Percentiles rank a stretch among this genome's conserved stretches.
These are phyloP conservation scores for Andrena hattorfiana DNA, from an alignment of 2,888 invertebrate genomes.

Conservation along the genomic window DNA sequence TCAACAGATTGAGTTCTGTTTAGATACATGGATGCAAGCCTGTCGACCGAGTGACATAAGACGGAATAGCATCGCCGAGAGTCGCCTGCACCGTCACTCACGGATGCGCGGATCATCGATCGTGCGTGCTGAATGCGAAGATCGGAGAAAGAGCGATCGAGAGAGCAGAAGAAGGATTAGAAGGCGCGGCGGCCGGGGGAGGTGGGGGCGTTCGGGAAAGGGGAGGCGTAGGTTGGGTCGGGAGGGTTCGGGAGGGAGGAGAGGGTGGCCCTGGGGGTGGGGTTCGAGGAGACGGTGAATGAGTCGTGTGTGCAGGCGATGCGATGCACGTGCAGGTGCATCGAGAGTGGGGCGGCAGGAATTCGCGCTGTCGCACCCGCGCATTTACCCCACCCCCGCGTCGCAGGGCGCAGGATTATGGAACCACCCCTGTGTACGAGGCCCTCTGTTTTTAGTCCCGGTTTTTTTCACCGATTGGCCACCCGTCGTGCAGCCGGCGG, in stretches of 20 bases:
- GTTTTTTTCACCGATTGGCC: slow-evolving; percentile 81
- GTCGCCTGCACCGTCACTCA: not conserved
- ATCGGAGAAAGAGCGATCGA: not conserved
- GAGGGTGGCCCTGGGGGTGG: slow-evolving; percentile 21
- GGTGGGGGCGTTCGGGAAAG: not conserved
- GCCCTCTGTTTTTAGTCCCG: slow-evolving; percentile 79
- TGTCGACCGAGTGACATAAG: not conserved
- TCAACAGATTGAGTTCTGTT: too few species aligned
- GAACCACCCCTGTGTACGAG: slow-evolving; percentile 80
- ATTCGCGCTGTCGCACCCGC: slow-evolving; percentile 80
- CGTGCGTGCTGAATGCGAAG: not conserved
- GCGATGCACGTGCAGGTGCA: slow-evolving; percentile 78
- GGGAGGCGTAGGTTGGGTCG: not conserved
- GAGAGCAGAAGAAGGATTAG: slow-evolving; percentile 20
- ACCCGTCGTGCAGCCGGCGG: slow-evolving; percentile 65
- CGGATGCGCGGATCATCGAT: slow-evolving; percentile 29
- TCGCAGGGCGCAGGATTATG: slow-evolving; percentile 80
- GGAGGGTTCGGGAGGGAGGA: not conserved
- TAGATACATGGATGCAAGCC: not conserved
- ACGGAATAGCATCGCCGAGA: not conserved
- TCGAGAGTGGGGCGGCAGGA: slow-evolving; percentile 72
- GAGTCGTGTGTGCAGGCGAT: slow-evolving; percentile 71
- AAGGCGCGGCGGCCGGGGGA: not conserved
- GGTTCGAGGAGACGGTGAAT: slow-evolving; percentile 55
- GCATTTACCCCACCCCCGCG: slow-evolving; percentile 80